These are phyloP conservation scores for Echeneis naucrates DNA, from an alignment of 2,797 vertebrate genomes.

Conservation along the genomic window DNA sequence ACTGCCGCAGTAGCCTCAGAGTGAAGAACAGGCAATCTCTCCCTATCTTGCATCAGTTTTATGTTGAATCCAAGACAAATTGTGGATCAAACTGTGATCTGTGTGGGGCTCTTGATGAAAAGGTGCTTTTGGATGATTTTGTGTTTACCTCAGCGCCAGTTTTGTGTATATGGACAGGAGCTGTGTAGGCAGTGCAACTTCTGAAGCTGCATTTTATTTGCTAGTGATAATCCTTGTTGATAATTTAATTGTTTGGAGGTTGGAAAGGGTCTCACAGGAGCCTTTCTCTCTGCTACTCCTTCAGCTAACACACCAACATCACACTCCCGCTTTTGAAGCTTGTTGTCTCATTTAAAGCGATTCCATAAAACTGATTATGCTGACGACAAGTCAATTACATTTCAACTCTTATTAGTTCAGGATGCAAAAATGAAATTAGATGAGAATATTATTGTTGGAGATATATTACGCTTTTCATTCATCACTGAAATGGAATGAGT, in stretches of 20 bases:
- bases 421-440: constrained; percentile 84
- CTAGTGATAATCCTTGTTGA: constrained; percentile 52
- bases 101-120: constrained; percentile 38
- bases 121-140: constrained; percentile 37
- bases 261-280: constrained; percentile 54
- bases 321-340: constrained; percentile 60
- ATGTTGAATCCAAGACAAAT: constrained; percentile 31
- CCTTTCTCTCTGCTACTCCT: constrained; percentile 33
- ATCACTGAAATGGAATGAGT: constrained; percentile 80
- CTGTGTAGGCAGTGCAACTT: constrained; percentile 24
- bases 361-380: constrained; percentile 80
- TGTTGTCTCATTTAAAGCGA: constrained; percentile 79
- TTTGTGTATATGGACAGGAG: background rate
- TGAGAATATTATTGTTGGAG: constrained; percentile 80
- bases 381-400: constrained; percentile 79
- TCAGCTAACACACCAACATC: constrained; percentile 51
- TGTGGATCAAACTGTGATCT: constrained; percentile 10
- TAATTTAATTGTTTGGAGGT: constrained; percentile 51
- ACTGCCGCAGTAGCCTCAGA: background rate
- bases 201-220: constrained; percentile 65
- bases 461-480: constrained; percentile 81
- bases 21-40: constrained; percentile 6
- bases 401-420: constrained; percentile 83
- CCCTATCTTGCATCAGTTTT: constrained; percentile 35
- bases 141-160: constrained; percentile 45